phyloP scores from a whole-genome alignment of 2,888 invertebrate species.

The Fissipunctia ypsillon region DNA sequence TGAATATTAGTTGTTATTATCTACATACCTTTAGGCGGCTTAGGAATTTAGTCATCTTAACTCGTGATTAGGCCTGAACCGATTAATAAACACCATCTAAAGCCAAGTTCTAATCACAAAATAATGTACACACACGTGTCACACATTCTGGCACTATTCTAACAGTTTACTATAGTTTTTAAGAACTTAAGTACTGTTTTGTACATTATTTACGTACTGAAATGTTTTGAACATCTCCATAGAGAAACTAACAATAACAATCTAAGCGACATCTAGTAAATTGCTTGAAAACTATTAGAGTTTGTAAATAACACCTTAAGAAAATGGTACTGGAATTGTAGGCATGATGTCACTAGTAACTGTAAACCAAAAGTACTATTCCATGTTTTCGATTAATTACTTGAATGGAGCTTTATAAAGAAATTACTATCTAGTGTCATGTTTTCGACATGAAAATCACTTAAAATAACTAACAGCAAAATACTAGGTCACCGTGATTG shows the following conservation, averaged over 20 bases:
- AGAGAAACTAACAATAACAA: conserved; percentile 40
- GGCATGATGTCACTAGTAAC: conserved; percentile 40
- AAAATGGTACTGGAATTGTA: background rate
- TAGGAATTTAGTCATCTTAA: conserved; percentile 47
- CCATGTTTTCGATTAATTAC: no score
- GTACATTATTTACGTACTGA: conserved; percentile 39
- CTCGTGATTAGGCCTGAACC: conserved; percentile 2
- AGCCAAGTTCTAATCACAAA: background rate
- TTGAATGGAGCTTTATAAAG: background rate
- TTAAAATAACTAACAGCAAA: background rate
- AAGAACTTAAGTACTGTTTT: background rate
- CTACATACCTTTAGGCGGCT: conserved; percentile 51
- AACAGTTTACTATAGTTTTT: background rate
- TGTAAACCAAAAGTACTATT: background rate
- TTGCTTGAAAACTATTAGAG: background rate
- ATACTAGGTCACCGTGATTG: background rate
- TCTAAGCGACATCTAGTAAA: conserved; percentile 41
- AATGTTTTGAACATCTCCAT: conserved; percentile 47
- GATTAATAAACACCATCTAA: conserved; percentile 14
- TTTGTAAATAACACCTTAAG: rapidly evolving
- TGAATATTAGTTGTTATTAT: conserved; percentile 1
- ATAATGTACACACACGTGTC: conserved; percentile 6
- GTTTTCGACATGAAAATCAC: background rate
- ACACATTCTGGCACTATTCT: conserved; percentile 30
- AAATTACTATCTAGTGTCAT: background rate